Evolutionary conservation across 2,888 invertebrate species (phyloP).

Genomic region (Chrysolina haemoptera): DNA sequence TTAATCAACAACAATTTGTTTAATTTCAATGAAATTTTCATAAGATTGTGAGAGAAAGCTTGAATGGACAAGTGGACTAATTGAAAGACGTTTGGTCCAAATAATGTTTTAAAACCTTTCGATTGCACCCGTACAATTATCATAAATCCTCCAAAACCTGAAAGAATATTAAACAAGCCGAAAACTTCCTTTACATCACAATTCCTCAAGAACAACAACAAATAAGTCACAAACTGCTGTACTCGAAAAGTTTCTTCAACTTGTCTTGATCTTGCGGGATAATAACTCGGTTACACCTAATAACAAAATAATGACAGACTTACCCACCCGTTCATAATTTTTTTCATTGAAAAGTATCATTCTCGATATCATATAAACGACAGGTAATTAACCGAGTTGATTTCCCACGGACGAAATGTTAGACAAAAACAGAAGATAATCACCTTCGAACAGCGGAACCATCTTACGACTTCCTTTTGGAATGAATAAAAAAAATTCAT

Average conservation of each 20-base stretch:
- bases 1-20: no score
- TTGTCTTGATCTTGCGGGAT: not conserved
- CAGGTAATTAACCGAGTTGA: slow-evolving; percentile 45
- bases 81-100: no score
- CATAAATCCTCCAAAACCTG: no score
- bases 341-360: slow-evolving; percentile 37
- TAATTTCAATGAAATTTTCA: no score
- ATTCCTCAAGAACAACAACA: no score
- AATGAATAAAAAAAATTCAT: slow-evolving; percentile 41
- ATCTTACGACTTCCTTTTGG: slow-evolving; percentile 45
- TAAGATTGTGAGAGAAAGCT: no score
- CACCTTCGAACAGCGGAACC: slow-evolving; percentile 44
- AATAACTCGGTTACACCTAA: slow-evolving; percentile 31
- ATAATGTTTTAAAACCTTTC: no score
- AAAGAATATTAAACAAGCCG: no score
- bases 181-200: no score
- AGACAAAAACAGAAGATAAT: slow-evolving; percentile 46
- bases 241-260: slow-evolving; percentile 19
- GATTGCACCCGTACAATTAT: no score
- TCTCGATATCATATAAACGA: slow-evolving; percentile 44
- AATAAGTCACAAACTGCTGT: not conserved
- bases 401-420: slow-evolving; percentile 44
- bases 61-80: no score
- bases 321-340: slow-evolving; percentile 28
- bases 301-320: slow-evolving; percentile 38